Conservation (phyloP, 2,888 invertebrate genomes). For the Vesta saturnalis region DNA sequence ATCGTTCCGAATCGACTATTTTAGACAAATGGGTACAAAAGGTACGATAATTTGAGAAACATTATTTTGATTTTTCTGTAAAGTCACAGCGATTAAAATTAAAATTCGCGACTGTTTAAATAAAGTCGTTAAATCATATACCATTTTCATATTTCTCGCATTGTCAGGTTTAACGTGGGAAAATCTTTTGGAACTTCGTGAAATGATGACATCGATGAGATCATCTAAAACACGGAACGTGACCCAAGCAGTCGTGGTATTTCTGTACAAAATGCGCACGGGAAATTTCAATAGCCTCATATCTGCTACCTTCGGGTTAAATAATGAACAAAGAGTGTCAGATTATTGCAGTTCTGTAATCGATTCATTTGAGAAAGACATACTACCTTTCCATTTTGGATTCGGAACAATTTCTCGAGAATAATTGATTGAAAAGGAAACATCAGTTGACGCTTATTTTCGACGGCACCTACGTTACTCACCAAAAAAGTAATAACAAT, state of each 20-base stretch:
- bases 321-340: conserved; percentile 22
- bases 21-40: too few relatives aligned
- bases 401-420: neutral
- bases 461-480: conserved; percentile 41
- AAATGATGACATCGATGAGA: conserved; percentile 11
- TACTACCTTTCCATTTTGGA: conserved; percentile 2
- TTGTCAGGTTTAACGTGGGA: neutral
- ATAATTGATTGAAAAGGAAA: conserved; percentile 5
- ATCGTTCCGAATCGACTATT: too few relatives aligned
- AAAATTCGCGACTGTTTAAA: too few relatives aligned
- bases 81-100: too few relatives aligned
- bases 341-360: conserved; percentile 21
- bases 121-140: too few relatives aligned
- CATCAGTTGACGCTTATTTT: conserved; percentile 28
- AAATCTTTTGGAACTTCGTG: neutral
- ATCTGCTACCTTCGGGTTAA: conserved; percentile 12
- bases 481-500: conserved; percentile 43
- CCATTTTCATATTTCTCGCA: too few relatives aligned
- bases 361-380: conserved; percentile 2
- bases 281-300: conserved; percentile 22
- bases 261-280: conserved; percentile 27
- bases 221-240: neutral
- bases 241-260: conserved; percentile 19
- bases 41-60: too few relatives aligned
- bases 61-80: too few relatives aligned